These are phyloP conservation scores for Theropithecus gelada DNA, from an alignment of 2,113 vertebrate genomes.

Conservation along the genomic window DNA sequence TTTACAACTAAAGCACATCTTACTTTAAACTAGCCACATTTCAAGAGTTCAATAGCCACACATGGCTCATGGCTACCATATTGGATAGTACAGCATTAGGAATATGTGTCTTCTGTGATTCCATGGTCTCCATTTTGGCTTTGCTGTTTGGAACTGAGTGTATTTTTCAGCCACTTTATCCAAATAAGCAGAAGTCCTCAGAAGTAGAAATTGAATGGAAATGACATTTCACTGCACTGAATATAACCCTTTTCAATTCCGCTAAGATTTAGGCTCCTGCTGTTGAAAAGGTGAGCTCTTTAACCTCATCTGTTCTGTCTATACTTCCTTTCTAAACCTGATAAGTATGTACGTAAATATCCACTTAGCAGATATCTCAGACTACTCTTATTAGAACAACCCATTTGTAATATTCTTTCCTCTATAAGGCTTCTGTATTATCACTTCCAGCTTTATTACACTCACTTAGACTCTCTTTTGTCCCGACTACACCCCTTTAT, in stretches of 20 bases:
- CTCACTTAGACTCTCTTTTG: constrained; percentile 75
- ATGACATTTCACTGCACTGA: constrained; percentile 21
- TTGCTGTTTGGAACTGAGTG: not conserved
- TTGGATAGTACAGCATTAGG: not conserved
- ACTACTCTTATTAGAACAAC: not conserved
- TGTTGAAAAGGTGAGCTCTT: constrained; percentile 66
- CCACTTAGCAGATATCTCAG: constrained; percentile 36
- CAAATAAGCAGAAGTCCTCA: not conserved
- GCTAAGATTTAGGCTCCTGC: not conserved
- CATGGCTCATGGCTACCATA: not conserved
- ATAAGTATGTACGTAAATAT: constrained; percentile 68
- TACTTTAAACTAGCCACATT: not conserved
- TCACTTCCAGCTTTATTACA: constrained; percentile 78
- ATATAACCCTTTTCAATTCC: not conserved
- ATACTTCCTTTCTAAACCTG: constrained; percentile 64
- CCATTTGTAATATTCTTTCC: constrained; percentile 13
- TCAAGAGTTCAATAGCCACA: not conserved
- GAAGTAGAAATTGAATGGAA: constrained; percentile 35
- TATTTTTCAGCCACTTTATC: not conserved
- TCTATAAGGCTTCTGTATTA: constrained; percentile 39
- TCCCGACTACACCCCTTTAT: constrained; percentile 66
- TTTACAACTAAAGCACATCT: not conserved
- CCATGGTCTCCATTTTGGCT: not conserved
- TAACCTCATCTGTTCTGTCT: constrained; percentile 62
- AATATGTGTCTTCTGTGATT: not conserved